phyloP scores from a whole-genome alignment of 64 coral and sea anemone genomes.

The Stichodactyla helianthus region DNA sequence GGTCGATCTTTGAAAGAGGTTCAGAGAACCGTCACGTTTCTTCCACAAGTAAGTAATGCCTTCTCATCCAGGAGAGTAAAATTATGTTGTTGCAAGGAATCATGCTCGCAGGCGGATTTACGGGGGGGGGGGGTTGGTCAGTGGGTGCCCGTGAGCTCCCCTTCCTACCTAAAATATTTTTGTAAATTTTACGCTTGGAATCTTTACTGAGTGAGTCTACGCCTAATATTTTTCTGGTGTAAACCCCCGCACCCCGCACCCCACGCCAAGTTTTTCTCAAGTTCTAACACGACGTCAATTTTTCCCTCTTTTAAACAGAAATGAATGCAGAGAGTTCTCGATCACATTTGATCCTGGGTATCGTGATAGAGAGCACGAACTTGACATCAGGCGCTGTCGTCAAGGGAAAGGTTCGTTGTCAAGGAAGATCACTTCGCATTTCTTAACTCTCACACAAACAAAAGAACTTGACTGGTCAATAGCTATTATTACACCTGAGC shows the following conservation, averaged over 20 bases:
- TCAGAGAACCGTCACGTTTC: conserved; percentile 98
- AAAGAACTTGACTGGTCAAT: too few species aligned
- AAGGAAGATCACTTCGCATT: neutral
- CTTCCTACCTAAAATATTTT: too few species aligned
- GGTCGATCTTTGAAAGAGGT: conserved; percentile 77
- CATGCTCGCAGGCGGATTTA: too few species aligned
- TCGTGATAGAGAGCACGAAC: conserved; percentile 95
- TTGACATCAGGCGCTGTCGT: conserved; percentile 85
- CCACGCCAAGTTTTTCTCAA: too few species aligned
- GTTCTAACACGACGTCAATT: neutral
- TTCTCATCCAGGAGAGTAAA: neutral
- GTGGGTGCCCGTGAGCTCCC: too few species aligned
- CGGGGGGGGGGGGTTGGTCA: too few species aligned
- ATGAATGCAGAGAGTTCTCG: conserved; percentile 99
- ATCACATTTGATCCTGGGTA: conserved; percentile 93
- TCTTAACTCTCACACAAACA: too few species aligned
- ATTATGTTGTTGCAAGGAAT: neutral
- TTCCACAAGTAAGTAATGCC: conserved; percentile 79
- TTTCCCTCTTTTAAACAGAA: conserved; percentile 42
- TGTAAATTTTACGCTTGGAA: too few species aligned
- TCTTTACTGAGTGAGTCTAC: too few species aligned
- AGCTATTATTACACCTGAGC: too few species aligned
- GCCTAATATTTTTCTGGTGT: too few species aligned
- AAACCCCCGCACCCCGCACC: too few species aligned
- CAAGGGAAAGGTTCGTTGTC: conserved; percentile 79